Percentiles rank a stretch among this genome's conserved stretches.
Conservation (phyloP, 2,113 vertebrate species). For the Eupsittula cactorum region DNA sequence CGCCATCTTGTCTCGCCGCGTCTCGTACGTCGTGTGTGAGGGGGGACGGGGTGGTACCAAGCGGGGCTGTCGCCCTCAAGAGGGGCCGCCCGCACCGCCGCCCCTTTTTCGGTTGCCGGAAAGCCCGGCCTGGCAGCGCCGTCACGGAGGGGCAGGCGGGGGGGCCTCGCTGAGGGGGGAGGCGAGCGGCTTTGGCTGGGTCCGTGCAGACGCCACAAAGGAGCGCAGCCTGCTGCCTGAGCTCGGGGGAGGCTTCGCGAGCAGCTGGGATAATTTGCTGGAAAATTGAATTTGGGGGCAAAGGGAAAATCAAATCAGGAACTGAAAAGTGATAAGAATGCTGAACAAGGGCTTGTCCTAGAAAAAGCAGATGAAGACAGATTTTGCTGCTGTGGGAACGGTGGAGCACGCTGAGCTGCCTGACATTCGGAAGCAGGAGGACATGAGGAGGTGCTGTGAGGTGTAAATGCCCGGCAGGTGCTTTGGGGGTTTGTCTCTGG, state of each 20-base stretch:
- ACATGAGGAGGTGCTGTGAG: background rate
- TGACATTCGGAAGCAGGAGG: background rate
- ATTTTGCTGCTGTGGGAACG: background rate
- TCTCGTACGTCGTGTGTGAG: rapidly evolving
- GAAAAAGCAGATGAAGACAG: background rate
- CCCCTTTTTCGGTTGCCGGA: no score
- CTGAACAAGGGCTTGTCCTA: background rate
- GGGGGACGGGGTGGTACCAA: background rate
- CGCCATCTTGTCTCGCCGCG: background rate
- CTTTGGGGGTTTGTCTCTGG: background rate
- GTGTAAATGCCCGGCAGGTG: background rate
- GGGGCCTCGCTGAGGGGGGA: background rate
- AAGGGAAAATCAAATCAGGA: conserved; percentile 8
- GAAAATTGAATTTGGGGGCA: conserved; percentile 6
- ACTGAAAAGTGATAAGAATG: conserved; percentile 9
- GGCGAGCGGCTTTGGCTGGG: background rate
- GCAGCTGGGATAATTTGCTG: background rate
- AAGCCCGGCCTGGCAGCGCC: background rate
- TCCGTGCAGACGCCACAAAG: background rate
- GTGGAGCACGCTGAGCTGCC: background rate
- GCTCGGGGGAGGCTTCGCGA: background rate
- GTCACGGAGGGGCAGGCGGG: background rate
- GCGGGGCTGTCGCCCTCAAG: background rate
- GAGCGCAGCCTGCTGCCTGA: background rate
- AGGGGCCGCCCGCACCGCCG: no score